These are phyloP conservation scores for Achlya flavicornis DNA, from an alignment of 2,888 invertebrate species.

Conservation along the genomic window DNA sequence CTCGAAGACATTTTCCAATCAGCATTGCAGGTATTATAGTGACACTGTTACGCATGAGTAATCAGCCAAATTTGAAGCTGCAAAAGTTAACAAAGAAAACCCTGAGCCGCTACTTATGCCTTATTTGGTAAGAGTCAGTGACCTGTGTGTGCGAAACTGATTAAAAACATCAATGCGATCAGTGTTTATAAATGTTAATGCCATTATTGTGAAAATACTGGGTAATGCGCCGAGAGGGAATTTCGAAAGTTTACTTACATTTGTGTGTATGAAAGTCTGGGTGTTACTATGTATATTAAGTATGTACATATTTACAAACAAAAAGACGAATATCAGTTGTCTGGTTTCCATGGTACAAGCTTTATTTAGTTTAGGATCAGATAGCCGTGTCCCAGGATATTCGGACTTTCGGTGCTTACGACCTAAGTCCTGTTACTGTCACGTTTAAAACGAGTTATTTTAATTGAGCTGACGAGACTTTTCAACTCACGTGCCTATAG, in stretches of 20 bases:
- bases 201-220: conserved; percentile 10
- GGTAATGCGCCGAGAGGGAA: background rate
- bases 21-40: conserved; percentile 83
- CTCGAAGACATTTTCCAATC: conserved; percentile 87
- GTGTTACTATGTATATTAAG: too few species aligned
- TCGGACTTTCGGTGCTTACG: background rate
- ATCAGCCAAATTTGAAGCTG: background rate
- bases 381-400: too few species aligned
- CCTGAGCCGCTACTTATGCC: background rate
- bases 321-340: too few species aligned
- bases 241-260: background rate
- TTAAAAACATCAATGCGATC: conserved; percentile 10
- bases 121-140: conserved; percentile 13
- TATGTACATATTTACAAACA: too few species aligned
- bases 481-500: background rate
- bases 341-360: too few species aligned
- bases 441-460: background rate
- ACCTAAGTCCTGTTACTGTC: background rate
- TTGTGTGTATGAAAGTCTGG: background rate
- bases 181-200: background rate
- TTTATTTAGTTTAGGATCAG: too few species aligned
- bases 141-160: background rate
- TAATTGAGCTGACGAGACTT: background rate
- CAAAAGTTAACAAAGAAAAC: conserved; percentile 6
- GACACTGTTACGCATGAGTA: conserved; percentile 11